phyloP scores from a whole-genome alignment of 2,113 vertebrate genomes.

The Toxotes jaculatrix region DNA sequence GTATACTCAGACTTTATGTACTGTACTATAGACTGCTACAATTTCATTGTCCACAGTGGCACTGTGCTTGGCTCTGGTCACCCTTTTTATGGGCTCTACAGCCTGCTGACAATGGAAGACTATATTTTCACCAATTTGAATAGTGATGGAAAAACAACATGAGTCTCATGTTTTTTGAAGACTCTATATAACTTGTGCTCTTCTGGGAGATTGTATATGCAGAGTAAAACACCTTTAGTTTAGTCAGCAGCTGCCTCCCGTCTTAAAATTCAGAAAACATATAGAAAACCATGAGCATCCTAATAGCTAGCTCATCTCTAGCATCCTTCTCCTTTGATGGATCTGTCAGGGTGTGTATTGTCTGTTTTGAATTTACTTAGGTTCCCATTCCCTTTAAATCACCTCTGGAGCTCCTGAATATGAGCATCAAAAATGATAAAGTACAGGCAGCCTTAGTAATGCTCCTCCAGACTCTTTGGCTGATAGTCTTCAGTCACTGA shows the following conservation, averaged over 20 bases:
- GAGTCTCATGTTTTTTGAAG: neutral
- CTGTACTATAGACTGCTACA: neutral
- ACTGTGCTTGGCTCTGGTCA: neutral
- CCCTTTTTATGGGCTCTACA: neutral
- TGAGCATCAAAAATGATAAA: slow-evolving; percentile 40
- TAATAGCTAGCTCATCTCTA: slow-evolving; percentile 30
- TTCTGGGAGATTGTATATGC: neutral
- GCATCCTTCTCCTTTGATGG: slow-evolving; percentile 5
- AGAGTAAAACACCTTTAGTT: slow-evolving; percentile 4
- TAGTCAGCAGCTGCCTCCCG: slow-evolving; percentile 21
- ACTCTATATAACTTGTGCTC: slow-evolving; percentile 1
- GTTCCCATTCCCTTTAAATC: slow-evolving; percentile 25
- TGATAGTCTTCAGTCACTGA: slow-evolving; percentile 37
- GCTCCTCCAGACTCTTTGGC: slow-evolving; percentile 32
- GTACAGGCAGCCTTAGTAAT: slow-evolving; percentile 15
- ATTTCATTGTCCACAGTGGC: neutral
- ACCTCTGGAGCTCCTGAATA: slow-evolving; percentile 17
- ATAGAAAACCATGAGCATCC: neutral
- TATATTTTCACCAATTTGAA: slow-evolving; percentile 11
- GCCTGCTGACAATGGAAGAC: neutral
- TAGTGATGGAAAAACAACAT: slow-evolving; percentile 22
- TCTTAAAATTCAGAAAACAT: slow-evolving; percentile 37
- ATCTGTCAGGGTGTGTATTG: slow-evolving; percentile 19
- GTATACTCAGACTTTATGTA: neutral
- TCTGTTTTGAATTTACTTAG: slow-evolving; percentile 37